Percentiles rank a stretch among this genome's conserved stretches.
Evolutionary conservation across 2,888 invertebrate genomes (phyloP).

Genomic region (Calameuta filiformis): DNA sequence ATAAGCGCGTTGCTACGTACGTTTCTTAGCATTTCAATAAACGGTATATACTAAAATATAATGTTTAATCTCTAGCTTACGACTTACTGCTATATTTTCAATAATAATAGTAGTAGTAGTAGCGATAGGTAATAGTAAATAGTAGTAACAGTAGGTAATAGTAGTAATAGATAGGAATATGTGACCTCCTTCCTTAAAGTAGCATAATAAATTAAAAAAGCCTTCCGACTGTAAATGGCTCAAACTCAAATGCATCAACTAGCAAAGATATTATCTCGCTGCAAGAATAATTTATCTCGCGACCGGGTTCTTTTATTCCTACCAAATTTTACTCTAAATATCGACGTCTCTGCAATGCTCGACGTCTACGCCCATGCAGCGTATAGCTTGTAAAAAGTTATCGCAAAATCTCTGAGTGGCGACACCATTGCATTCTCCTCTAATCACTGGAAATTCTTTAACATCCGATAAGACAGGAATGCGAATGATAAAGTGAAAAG

Average conservation of each 20-base stretch:
- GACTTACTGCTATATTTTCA: conserved; percentile 35
- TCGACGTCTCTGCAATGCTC: background rate
- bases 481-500: background rate
- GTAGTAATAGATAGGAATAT: background rate
- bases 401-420: background rate
- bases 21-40: background rate
- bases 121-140: conserved; percentile 13
- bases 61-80: conserved; percentile 39
- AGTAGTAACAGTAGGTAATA: too few relatives aligned
- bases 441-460: background rate
- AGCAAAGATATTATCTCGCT: background rate
- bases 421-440: background rate
- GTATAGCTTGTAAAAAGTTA: background rate
- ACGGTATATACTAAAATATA: conserved; percentile 29
- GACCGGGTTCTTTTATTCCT: background rate
- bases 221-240: background rate
- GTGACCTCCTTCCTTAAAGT: background rate
- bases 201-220: background rate
- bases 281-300: background rate
- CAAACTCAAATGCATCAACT: background rate
- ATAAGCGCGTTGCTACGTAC: background rate
- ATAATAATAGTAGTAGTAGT: conserved; percentile 12
- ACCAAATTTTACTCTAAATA: background rate
- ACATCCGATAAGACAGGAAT: background rate
- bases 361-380: background rate